Evolutionary conservation across 1,140 invertebrate species (phyloP), one percentile per base, ranked within the genome.

Genomic region (Parasteatoda tepidariorum): DNA sequence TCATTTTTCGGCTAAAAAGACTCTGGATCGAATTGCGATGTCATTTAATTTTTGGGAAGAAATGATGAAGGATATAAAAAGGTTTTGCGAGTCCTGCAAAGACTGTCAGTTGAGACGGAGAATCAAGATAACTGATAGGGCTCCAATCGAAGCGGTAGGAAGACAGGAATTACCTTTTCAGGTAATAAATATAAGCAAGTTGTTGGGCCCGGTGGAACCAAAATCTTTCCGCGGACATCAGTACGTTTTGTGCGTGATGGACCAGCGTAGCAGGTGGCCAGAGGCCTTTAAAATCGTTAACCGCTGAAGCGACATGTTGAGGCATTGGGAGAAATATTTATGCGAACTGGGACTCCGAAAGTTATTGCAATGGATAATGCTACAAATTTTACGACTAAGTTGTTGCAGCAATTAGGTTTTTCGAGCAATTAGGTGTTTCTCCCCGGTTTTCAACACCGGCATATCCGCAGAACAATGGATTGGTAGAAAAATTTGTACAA

Each of bases 281-380:
- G 73, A 76, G n/a, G 57, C 41, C 61, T 9, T 33, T 79, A 13
- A 66, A 26, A 4, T 31, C 38, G 11, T 4, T 79, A 9, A 67
- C 61, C 13, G 28, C 41, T 2, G 68, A 55, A 38, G 61, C 62
- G n/a, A 79, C 75, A 9, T 79, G 41, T 57, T 9, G 41, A 54
- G 13, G 62, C 41, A 7, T 28, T 67, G 2, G 2, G 31, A 6
- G 9, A 54, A 11, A 54, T 54, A 13, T 79, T 67, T 24, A 54
- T 24, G 33, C 18, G 62, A 31, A 57, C 31, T 18, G 75, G 62
- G 22, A 24, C 57, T n/a, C 75, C 75, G 9, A n/a, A 28, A 79
- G 24, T 55, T 13, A 79, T 79, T 3, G 33, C 41, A 31, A 62
- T 55, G 15, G 62, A 79, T 68, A 61, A 79, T 38, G 75, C 38